Base-by-base conservation (phyloP, 2,888 invertebrate species). In the Acleris holmiana region DNA sequence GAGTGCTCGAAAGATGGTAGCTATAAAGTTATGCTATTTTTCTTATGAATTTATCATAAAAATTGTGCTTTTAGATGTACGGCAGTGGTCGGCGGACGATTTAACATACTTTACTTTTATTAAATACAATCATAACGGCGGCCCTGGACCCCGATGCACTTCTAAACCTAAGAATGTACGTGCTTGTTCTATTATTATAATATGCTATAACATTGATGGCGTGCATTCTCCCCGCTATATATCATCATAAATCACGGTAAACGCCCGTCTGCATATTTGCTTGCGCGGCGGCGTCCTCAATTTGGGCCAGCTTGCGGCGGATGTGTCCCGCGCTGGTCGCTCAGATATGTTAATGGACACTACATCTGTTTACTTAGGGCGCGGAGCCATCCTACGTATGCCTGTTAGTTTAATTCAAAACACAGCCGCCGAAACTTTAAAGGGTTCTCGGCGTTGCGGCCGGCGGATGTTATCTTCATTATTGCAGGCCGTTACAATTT, bases 171-270 rank as follows among this genome's bases (percentile, higher is more conserved):
- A 35, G 13, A 4, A 35, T 35, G 35, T 35, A 35, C 41, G 17
- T n/a, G 44, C 44, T 17, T 17, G 44, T 17, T 15, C 5, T 44
- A 17, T n/a, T 55, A 60, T 59, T 44, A 65, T 49, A 60, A 62
- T 60, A 61, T 61, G 35, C 48, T 61, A 50, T 59, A 58, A 54
- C 57, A 60, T 60, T 54, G 59, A 65, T 50, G 55, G 65, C 41
- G 40, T 59, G 59, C 64, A 61, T 61, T 64, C 67, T 49, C 23
- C 75, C 76, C 67, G 78, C 78, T 73, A 84, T 87, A 82, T 77
- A 84, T 86, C 87, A 86, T 83, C 83, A 84, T 86, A 87, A 87
- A 88, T 88, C 88, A 85, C 76, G 74, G 73, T 79, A 78, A 79
- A 76, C 75, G 80, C 71, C 74, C 76, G 74, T 71, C 77, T 76